Evolutionary conservation across 2,797 vertebrate genomes (phyloP).

Genomic region (Emydoidea blandingii): DNA sequence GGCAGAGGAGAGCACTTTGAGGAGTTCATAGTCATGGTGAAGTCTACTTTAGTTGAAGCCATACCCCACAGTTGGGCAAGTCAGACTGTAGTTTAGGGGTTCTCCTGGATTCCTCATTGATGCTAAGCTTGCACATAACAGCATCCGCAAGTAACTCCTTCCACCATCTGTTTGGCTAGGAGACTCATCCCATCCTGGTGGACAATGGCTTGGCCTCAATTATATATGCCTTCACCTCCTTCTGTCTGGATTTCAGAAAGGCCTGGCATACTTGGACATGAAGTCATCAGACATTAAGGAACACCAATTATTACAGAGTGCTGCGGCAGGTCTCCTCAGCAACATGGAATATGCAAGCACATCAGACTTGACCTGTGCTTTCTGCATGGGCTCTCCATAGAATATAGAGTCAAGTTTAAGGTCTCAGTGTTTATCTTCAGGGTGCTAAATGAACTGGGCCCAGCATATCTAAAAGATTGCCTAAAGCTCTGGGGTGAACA

Average conservation of each 20-base stretch:
- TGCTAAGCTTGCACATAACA: neutral
- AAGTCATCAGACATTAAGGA: neutral
- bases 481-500: neutral
- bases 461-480: neutral
- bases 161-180: neutral
- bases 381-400: neutral
- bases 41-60: neutral
- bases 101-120: neutral
- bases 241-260: neutral
- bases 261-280: neutral
- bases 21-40: neutral
- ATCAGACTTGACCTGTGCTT: neutral
- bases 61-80: neutral
- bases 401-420: neutral
- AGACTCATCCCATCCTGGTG: neutral
- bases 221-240: neutral
- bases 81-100: neutral
- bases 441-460: neutral
- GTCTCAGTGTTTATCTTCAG: neutral
- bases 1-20: neutral
- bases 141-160: neutral
- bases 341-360: neutral
- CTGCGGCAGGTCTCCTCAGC: neutral
- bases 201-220: neutral
- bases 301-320: neutral